Conservation (phyloP, 2,888 invertebrate genomes). For the Dasypolia templi region DNA sequence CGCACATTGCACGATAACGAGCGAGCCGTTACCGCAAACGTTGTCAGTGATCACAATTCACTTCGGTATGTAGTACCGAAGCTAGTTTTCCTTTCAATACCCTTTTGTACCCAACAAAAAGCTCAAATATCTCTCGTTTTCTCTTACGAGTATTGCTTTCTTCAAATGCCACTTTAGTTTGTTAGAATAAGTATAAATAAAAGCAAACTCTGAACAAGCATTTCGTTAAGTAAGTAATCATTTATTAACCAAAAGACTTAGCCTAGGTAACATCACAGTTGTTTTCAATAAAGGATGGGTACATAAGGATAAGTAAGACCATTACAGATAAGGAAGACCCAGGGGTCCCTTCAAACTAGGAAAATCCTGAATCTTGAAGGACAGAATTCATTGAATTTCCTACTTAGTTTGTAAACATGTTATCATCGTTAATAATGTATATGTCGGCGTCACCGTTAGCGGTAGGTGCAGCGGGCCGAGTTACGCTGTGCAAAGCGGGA, state of each 20-base stretch:
- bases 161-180: conserved; percentile 19
- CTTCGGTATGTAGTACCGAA: conserved; percentile 20
- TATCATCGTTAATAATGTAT: not conserved
- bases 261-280: too few species aligned
- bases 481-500: too few species aligned
- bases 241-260: too few species aligned
- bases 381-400: too few species aligned
- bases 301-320: too few species aligned
- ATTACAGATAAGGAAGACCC: too few species aligned
- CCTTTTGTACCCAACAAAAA: conserved; percentile 43
- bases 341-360: too few species aligned
- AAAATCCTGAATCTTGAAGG: too few species aligned
- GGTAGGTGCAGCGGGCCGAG: too few species aligned
- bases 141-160: conserved; percentile 21
- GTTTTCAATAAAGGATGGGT: too few species aligned
- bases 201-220: not conserved
- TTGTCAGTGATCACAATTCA: conserved; percentile 57
- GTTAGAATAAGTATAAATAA: conserved; percentile 16
- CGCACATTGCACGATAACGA: conserved; percentile 64
- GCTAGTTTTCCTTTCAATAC: conserved; percentile 49
- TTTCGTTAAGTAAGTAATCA: too few species aligned
- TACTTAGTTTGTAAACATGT: not conserved
- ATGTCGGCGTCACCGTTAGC: too few species aligned
- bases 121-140: conserved; percentile 11
- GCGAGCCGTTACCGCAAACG: conserved; percentile 52